A percentile compares a stretch with the other conserved stretches of the same genome.
phyloP scores from a whole-genome alignment of 1,140 invertebrate species.

The Bombyx mori region ASM3026992v2 NC_085126.1:5048501-5049000 shows the following conservation, averaged over 20 bases:
- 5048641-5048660: conserved; percentile 8
- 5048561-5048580: too few relatives aligned
- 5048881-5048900: too few relatives aligned
- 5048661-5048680: conserved; percentile 27
- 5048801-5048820: conserved; percentile 21
- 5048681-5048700: conserved; percentile 20
- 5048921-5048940: too few relatives aligned
- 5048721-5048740: conserved; percentile 47
- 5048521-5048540: too few relatives aligned
- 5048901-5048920: too few relatives aligned
- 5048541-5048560: too few relatives aligned
- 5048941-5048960: too few relatives aligned
- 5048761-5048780: conserved; percentile 38
- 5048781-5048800: conserved; percentile 46
- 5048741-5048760: conserved; percentile 34
- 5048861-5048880: too few relatives aligned
- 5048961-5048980: too few relatives aligned
- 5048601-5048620: not conserved
- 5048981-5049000: too few relatives aligned
- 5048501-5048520: too few relatives aligned
- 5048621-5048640: conserved; percentile 3
- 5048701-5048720: conserved; percentile 27
- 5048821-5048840: not conserved
- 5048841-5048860: not conserved
- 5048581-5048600: too few relatives aligned